phyloP scores from a whole-genome alignment of 2,888 invertebrate genomes.

The Aphodius sticticus region DNA sequence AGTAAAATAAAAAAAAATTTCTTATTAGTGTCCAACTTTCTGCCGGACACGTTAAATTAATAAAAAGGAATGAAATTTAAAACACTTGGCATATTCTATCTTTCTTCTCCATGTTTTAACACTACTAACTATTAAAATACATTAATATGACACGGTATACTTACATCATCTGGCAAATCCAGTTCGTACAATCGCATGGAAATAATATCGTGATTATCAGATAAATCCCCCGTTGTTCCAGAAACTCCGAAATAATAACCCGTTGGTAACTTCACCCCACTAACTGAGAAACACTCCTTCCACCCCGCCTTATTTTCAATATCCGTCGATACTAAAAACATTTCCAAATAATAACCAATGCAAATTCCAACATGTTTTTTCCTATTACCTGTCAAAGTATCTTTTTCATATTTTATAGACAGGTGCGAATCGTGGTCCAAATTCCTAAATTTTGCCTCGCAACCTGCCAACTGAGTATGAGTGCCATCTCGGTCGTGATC shows the following conservation, averaged over 20 bases:
- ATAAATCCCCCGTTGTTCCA: slow-evolving; percentile 96
- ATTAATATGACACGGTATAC: slow-evolving; percentile 36
- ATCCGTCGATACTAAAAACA: slow-evolving; percentile 82
- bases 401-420: slow-evolving; percentile 90
- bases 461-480: slow-evolving; percentile 96
- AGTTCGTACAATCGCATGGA: slow-evolving; percentile 93
- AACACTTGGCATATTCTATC: too few species aligned
- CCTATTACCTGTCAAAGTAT: slow-evolving; percentile 79
- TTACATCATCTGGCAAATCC: slow-evolving; percentile 75
- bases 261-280: slow-evolving; percentile 90
- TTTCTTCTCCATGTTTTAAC: too few species aligned
- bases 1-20: too few species aligned
- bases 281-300: slow-evolving; percentile 91
- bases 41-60: too few species aligned
- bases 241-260: slow-evolving; percentile 95
- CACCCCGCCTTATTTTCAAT: slow-evolving; percentile 91
- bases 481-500: slow-evolving; percentile 99
- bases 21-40: too few species aligned
- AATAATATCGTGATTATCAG: slow-evolving; percentile 95
- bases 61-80: too few species aligned
- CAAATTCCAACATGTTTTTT: not conserved
- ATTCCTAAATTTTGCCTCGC: slow-evolving; percentile 95
- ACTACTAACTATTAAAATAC: too few species aligned
- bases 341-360: not conserved
- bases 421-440: slow-evolving; percentile 88